A percentile compares a stretch with the other conserved stretches of the same genome.
Evolutionary conservation across 2,888 invertebrate species (phyloP).

Genomic region (Scrobipalpa costella): DNA sequence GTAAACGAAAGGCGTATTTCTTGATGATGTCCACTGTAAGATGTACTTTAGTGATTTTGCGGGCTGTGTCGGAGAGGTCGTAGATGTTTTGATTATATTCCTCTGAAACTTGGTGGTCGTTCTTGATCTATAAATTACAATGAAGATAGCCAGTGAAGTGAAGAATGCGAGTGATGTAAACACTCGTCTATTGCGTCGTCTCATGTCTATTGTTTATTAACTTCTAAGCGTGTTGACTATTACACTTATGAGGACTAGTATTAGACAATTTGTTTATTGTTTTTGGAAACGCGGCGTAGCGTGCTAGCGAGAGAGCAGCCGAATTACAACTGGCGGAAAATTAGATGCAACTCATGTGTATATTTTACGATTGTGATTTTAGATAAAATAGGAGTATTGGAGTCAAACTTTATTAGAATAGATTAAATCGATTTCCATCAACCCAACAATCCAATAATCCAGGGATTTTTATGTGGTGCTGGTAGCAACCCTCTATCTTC

Average conservation of each 20-base stretch:
- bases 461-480: no score
- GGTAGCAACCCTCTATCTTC: no score
- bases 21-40: slow-evolving; percentile 46
- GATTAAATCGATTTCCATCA: no score
- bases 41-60: slow-evolving; percentile 41
- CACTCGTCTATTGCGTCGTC: not conserved
- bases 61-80: not conserved
- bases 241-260: no score
- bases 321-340: not conserved
- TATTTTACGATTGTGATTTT: not conserved
- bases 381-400: not conserved
- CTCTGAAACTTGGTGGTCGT: not conserved
- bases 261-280: no score
- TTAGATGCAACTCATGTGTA: slow-evolving; percentile 1
- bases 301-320: not conserved
- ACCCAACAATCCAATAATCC: no score
- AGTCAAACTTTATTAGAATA: no score
- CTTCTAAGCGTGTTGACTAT: no score
- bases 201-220: not conserved
- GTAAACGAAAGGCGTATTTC: slow-evolving; percentile 42
- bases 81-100: not conserved
- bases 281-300: no score
- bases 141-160: not conserved
- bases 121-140: not conserved
- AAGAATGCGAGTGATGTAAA: not conserved